Base-by-base conservation (phyloP, 2,797 vertebrate genomes). In the Caiman crocodilus region DNA sequence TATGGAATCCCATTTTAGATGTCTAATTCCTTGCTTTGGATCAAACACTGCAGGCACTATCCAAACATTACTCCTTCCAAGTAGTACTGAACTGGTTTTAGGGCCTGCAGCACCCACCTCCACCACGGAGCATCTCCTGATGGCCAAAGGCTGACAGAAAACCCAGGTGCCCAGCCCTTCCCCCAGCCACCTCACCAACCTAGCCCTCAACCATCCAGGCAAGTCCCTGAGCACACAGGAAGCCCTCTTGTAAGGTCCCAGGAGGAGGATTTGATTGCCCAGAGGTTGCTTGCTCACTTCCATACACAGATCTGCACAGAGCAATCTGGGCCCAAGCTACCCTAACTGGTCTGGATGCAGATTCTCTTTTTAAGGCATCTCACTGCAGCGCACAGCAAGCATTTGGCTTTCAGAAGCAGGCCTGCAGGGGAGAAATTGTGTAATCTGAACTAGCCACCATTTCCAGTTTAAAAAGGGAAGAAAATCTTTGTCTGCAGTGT, bases 401-500 rank as follows among this genome's bases (percentile, higher is more conserved):
- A 32, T 60, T n/a, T 65, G 55, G 26, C 59, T 79, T 23, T 23
- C 13, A 87, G 56, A 3, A 64, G 80, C 23, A 58, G 82, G 7
- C 57, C 67, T 64, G 76, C 8, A 55, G 57, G 11, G 32, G 79
- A 6, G 2, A 14, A 25, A 86, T 81, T n/a, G 4, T 65, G 32
- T 30, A 5, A 75, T 4, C 42, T 81, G 63, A 58, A 76, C 42
- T 2, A 77, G 32, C 58, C 84, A 79, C 71, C 50, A 3, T 0
- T 0, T 4, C 59, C 21, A 10, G 15, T 55, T 75, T 86, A 81
- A 82, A 50, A 58, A 50, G 8, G 2, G 25, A 18, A 60, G 58
- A 90, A 90, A 93, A 84, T 30, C 30, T 10, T 18, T 25, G 79
- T 92, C 80, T 42, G 6, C 20, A 32, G 89, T 90, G 63, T 42